Evolutionary conservation across 2,797 vertebrate genomes (phyloP), one percentile per base, ranked within the genome.

Genomic region (Gymnodraco acuticeps): DNA sequence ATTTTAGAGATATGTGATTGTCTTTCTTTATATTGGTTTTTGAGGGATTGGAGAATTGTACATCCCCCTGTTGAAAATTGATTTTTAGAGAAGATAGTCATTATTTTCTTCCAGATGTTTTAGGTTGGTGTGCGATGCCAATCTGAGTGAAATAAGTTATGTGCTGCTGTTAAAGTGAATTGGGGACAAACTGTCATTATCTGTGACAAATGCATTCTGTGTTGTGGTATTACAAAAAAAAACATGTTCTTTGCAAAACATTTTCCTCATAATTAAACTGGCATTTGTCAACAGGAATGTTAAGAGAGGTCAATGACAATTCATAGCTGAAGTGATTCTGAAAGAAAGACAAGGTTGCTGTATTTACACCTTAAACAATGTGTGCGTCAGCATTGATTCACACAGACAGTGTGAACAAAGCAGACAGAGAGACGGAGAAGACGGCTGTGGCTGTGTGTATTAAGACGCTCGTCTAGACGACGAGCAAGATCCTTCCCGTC

Each of bases 401-500:
- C 13, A 63, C 43, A 62, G 41, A 70, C 72, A 43, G 33, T 27
- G 63, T 67, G 64, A 84, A 84, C 83, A 90, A 81, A 79, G 70
- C 54, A 67, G 69, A 46, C 20, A 77, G 64, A 62, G 63, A 80
- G 69, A 66, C 8, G 31, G 65, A 78, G 72, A 87, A 86, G 87
- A 84, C 82, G 9, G 76, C 20, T 7, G 19, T 5, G 46, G 63
- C 68, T 63, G 56, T 83, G 88, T 54, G 84, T 83, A 72, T 88
- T 82, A 80, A 27, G 82, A 81, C 71, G 38, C 75, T 84, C 15
- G 90, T 94, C 93, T 93, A 94, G 93, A 94, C 90, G 46, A 76
- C 59, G 67, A 81, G 82, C 80, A 20, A 91, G 88, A 89, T 92
- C 88, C 92, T 93, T 93, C 90, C 92, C 86, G 60, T 88, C 91